phyloP scores from a whole-genome alignment of 2,113 vertebrate genomes.

The Cygnus atratus region DNA sequence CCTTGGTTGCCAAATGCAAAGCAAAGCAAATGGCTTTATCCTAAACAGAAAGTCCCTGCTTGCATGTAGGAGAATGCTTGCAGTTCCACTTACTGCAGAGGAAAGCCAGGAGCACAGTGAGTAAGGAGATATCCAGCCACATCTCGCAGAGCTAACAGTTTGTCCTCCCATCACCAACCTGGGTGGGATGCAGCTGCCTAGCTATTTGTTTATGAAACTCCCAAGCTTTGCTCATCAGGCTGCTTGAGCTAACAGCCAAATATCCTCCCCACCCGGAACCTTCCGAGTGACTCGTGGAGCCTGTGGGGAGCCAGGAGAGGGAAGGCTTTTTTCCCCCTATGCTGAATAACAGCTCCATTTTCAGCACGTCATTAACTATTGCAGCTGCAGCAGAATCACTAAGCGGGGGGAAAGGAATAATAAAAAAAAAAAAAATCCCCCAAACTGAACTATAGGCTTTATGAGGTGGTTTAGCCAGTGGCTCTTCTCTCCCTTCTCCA shows the following conservation, averaged over 20 bases:
- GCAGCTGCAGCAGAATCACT: slow-evolving; percentile 5
- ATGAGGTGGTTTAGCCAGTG: not conserved
- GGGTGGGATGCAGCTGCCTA: slow-evolving; percentile 50
- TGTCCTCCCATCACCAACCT: not conserved
- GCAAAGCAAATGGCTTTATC: not conserved
- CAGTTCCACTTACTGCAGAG: not conserved
- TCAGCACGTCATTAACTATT: slow-evolving; percentile 31
- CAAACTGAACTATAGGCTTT: not conserved
- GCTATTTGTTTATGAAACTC: slow-evolving; percentile 39
- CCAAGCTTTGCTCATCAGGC: not conserved
- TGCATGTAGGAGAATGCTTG: not conserved
- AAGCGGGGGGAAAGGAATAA: not conserved
- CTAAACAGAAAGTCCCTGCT: slow-evolving; percentile 2
- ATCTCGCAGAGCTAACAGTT: not conserved
- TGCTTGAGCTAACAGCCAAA: slow-evolving; percentile 11
- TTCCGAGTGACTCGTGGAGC: not conserved
- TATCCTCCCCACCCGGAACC: not conserved
- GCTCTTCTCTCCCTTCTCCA: not conserved
- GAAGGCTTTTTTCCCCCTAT: not conserved
- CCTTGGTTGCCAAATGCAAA: slow-evolving; percentile 46
- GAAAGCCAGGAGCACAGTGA: not conserved
- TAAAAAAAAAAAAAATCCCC: not conserved
- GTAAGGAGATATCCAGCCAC: not conserved
- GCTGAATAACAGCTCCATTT: not conserved
- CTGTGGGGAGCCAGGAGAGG: not conserved